Evolutionary conservation across 2,797 vertebrate species (phyloP).

Genomic region (Megalops cyprinoides): DNA sequence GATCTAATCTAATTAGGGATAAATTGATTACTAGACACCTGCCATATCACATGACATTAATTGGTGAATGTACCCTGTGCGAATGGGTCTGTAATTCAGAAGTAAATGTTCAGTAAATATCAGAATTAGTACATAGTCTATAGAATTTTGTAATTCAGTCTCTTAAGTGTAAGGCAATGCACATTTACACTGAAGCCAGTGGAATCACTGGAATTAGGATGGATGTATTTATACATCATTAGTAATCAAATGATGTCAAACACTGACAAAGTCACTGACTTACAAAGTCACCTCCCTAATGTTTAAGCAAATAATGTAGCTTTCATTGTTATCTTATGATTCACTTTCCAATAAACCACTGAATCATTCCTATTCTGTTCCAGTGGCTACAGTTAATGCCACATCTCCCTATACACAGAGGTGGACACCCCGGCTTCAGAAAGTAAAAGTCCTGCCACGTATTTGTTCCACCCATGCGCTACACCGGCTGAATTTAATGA

Average conservation of each 20-base stretch:
- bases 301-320: background rate
- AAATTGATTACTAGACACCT: background rate
- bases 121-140: no score
- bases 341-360: background rate
- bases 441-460: no score
- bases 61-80: background rate
- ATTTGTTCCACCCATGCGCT: no score
- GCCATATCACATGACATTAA: background rate
- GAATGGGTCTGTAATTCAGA: background rate
- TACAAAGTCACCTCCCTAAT: background rate
- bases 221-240: background rate
- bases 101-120: no score
- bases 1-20: background rate
- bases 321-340: background rate
- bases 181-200: no score
- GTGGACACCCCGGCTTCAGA: no score
- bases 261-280: background rate
- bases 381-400: no score
- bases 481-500: no score
- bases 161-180: no score
- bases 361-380: background rate
- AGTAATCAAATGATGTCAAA: background rate
- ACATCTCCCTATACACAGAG: no score
- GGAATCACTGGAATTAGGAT: background rate
- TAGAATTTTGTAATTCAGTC: no score